Conservation (phyloP, 2,797 vertebrate species). For the Sebastes oblongus region DNA sequence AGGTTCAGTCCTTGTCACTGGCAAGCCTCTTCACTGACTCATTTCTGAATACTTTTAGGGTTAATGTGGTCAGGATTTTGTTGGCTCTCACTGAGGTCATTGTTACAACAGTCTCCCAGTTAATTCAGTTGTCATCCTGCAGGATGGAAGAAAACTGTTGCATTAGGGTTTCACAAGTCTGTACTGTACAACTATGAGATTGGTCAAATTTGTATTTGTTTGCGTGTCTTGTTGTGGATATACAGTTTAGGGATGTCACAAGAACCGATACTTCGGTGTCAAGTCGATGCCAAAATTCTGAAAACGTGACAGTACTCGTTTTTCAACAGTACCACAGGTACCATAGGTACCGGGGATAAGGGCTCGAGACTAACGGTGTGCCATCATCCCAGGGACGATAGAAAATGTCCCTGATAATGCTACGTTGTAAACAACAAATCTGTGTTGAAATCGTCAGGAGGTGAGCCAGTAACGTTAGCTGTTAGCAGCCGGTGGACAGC, state of each 20-base stretch:
- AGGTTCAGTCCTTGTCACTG: slow-evolving; percentile 28
- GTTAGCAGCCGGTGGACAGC: too few species aligned
- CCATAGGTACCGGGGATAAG: too few species aligned
- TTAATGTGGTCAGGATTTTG: slow-evolving; percentile 17
- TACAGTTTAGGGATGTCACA: too few species aligned
- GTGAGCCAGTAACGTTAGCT: too few species aligned
- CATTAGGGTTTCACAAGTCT: background rate
- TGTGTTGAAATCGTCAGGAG: too few species aligned
- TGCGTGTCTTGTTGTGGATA: background rate
- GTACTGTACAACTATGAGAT: background rate
- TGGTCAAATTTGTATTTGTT: background rate
- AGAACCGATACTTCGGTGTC: too few species aligned
- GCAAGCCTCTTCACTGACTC: slow-evolving; percentile 18
- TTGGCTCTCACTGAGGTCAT: slow-evolving; percentile 2
- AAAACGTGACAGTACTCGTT: too few species aligned
- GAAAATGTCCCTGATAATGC: too few species aligned
- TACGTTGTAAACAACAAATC: background rate
- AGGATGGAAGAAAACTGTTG: background rate
- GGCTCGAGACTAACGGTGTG: too few species aligned
- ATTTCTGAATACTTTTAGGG: slow-evolving; percentile 12
- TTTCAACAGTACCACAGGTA: too few species aligned
- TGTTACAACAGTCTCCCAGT: slow-evolving; percentile 5
- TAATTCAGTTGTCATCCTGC: background rate
- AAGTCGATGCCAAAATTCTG: too few species aligned
- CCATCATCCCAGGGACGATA: too few species aligned